These are phyloP conservation scores for Phyto melanocephala DNA, from an alignment of 2,888 invertebrate genomes.

Conservation along the genomic window DNA sequence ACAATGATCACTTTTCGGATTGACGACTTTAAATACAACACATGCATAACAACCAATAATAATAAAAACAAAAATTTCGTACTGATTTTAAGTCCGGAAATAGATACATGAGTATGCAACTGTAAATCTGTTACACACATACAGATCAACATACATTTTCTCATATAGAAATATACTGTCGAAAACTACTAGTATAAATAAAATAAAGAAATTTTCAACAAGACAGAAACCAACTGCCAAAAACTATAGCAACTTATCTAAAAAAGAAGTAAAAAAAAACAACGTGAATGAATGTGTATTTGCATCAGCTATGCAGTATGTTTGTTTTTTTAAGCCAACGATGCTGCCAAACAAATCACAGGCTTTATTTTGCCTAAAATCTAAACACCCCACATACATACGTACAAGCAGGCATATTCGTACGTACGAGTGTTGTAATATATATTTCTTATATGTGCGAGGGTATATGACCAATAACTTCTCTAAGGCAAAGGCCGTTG, in stretches of 20 bases:
- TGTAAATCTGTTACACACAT: conserved; percentile 12
- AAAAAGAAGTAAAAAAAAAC: background rate
- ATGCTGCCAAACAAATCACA: conserved; percentile 59
- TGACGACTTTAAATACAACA: background rate
- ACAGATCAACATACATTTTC: background rate
- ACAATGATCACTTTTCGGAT: background rate
- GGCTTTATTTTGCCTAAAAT: conserved; percentile 52
- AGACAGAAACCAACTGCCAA: conserved; percentile 50
- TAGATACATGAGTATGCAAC: conserved; percentile 49
- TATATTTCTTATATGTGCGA: conserved; percentile 2
- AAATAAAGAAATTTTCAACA: conserved; percentile 46
- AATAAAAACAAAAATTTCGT: conserved; percentile 33
- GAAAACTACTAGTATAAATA: conserved; percentile 5
- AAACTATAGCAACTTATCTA: conserved; percentile 21
- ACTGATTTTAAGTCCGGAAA: conserved; percentile 58
- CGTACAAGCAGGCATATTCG: background rate
- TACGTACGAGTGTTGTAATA: background rate
- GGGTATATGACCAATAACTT: conserved; percentile 6
- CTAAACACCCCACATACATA: conserved; percentile 50
- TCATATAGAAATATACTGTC: conserved; percentile 36
- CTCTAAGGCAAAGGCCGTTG: background rate
- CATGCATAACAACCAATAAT: conserved; percentile 30
- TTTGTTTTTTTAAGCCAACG: conserved; percentile 19
- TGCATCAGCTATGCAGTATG: conserved; percentile 5
- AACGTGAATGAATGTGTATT: background rate